These are phyloP conservation scores for Apamea anceps DNA, from an alignment of 2,888 invertebrate species.

Conservation along the genomic window DNA sequence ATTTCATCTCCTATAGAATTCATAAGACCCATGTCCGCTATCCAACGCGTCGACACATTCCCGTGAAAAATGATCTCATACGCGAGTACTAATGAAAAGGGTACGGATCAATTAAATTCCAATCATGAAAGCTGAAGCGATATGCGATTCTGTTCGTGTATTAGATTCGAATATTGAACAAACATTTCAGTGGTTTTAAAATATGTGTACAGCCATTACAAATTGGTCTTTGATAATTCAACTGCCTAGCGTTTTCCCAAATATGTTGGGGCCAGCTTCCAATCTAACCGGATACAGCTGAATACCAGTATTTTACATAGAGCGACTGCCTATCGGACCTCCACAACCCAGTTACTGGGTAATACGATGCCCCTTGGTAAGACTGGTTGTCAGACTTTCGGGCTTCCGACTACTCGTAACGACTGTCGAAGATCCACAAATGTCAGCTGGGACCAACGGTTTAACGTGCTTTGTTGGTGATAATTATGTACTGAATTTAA, in stretches of 20 bases:
- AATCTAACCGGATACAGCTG: too few relatives aligned
- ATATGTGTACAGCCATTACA: constrained; percentile 13
- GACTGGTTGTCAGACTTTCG: too few relatives aligned
- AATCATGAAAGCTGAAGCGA: constrained; percentile 37
- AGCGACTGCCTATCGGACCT: too few relatives aligned
- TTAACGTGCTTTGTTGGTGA: background rate
- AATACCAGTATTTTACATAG: too few relatives aligned
- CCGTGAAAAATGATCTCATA: constrained; percentile 31
- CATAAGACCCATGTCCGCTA: background rate
- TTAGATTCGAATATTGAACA: constrained; percentile 32
- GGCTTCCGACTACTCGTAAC: too few relatives aligned
- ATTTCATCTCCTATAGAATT: constrained; percentile 14
- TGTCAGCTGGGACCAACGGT: too few relatives aligned
- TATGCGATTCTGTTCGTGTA: constrained; percentile 29
- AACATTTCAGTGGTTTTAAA: constrained; percentile 16
- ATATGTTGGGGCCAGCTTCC: too few relatives aligned
- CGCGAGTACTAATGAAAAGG: constrained; percentile 39
- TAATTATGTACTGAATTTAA: background rate
- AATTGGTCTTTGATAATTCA: background rate
- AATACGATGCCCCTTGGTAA: too few relatives aligned
- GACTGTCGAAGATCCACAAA: too few relatives aligned
- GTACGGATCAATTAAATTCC: constrained; percentile 44
- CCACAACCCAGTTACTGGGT: too few relatives aligned
- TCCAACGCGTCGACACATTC: constrained; percentile 18
- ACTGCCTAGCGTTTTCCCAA: too few relatives aligned